Percentiles rank a stretch among this genome's conserved stretches.
phyloP scores from a whole-genome alignment of 2,113 vertebrate species.

The Oceanites oceanicus region DNA sequence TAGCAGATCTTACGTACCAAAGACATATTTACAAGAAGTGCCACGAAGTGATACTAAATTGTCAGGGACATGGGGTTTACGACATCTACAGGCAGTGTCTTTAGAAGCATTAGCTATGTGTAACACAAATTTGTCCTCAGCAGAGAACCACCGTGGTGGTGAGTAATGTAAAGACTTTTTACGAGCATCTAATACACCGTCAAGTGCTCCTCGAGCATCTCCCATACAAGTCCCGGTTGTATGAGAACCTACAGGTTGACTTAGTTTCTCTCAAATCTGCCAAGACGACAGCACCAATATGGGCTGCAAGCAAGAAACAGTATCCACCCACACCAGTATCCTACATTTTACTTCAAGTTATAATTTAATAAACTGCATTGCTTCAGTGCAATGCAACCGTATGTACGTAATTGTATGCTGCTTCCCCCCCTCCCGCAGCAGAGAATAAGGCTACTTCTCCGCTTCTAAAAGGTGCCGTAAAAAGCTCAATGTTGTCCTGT shows the following conservation, averaged over 20 bases:
- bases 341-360: background rate
- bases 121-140: background rate
- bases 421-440: background rate
- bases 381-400: background rate
- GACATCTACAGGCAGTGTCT: background rate
- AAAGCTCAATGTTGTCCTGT: background rate
- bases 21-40: background rate
- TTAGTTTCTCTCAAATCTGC: background rate
- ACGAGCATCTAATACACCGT: background rate
- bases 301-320: background rate
- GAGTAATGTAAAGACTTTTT: background rate
- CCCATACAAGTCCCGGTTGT: background rate
- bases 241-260: background rate
- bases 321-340: background rate
- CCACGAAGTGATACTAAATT: background rate
- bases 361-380: background rate
- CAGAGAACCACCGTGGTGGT: background rate
- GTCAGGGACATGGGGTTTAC: background rate
- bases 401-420: background rate
- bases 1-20: background rate
- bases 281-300: background rate
- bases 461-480: background rate
- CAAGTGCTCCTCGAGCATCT: background rate
- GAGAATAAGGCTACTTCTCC: background rate
- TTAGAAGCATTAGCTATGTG: background rate